Percentiles rank a stretch among this genome's conserved stretches.
These are phyloP conservation scores for Cosmia pyralina DNA, from an alignment of 2,888 invertebrate genomes.

Conservation along the genomic window DNA sequence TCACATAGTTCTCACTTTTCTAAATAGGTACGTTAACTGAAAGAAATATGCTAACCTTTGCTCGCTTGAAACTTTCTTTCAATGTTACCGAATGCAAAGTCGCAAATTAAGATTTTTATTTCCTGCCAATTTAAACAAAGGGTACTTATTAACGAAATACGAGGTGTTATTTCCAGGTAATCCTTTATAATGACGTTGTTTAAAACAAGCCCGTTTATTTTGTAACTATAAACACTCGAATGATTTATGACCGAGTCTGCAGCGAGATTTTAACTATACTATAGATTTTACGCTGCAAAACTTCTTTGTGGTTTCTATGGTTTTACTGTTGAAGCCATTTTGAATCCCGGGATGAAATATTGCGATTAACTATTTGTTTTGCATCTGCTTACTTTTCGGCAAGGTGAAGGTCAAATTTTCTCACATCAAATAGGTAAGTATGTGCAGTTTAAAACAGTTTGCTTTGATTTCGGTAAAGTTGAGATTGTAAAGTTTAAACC, in stretches of 20 bases:
- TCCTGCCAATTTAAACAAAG: constrained; percentile 41
- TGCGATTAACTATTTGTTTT: constrained; percentile 21
- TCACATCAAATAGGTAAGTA: not conserved
- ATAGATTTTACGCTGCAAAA: constrained; percentile 27
- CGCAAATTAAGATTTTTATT: constrained; percentile 32
- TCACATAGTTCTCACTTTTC: not conserved
- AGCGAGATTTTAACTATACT: too few relatives aligned
- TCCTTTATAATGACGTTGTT: constrained; percentile 33
- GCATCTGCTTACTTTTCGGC: constrained; percentile 20
- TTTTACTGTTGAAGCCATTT: constrained; percentile 30
- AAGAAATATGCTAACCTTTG: not conserved
- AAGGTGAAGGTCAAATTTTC: constrained; percentile 24
- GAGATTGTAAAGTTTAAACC: not conserved
- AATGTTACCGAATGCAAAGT: constrained; percentile 24
- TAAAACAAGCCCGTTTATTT: constrained; percentile 37
- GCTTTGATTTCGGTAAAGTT: not conserved
- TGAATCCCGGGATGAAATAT: constrained; percentile 31
- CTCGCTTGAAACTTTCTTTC: not conserved
- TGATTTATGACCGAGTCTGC: too few relatives aligned
- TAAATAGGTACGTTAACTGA: not conserved
- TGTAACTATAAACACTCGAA: too few relatives aligned
- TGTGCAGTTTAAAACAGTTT: constrained; percentile 11
- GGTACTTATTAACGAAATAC: constrained; percentile 38
- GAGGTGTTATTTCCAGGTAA: constrained; percentile 39
- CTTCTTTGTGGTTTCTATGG: constrained; percentile 37